Evolutionary conservation across 2,888 invertebrate species (phyloP).

Genomic region (Idaea aversata): DNA sequence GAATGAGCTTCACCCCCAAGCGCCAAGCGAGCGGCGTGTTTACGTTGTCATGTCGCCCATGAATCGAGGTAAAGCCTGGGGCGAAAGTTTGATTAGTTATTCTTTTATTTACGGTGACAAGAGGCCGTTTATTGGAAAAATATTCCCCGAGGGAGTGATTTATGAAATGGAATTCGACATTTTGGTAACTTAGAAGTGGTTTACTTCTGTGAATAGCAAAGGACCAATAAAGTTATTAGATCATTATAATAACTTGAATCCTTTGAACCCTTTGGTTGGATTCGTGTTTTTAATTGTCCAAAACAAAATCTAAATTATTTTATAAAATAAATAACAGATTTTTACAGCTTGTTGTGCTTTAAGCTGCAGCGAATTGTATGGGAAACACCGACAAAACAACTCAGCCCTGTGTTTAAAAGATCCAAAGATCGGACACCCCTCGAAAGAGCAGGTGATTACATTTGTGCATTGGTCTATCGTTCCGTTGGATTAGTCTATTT

Average conservation of each 20-base stretch:
- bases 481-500: background rate
- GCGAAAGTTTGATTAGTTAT: constrained; percentile 65
- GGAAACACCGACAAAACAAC: constrained; percentile 37
- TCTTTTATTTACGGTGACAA: constrained; percentile 56
- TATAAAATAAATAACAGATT: too few relatives aligned
- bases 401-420: constrained; percentile 48
- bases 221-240: constrained; percentile 11
- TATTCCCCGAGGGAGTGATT: constrained; percentile 3
- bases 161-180: background rate
- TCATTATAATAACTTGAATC: background rate
- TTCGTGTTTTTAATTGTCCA: constrained; percentile 8
- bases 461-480: constrained; percentile 36
- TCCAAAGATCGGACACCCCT: constrained; percentile 42
- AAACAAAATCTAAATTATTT: constrained; percentile 7
- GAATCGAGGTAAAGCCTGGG: constrained; percentile 54
- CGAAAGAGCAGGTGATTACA: constrained; percentile 62
- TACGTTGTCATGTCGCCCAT: constrained; percentile 59
- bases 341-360: constrained; percentile 7
- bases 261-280: too few relatives aligned
- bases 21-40: constrained; percentile 47
- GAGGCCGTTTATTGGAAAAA: constrained; percentile 39
- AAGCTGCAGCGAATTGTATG: constrained; percentile 10
- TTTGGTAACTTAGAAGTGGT: background rate
- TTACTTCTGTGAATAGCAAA: background rate
- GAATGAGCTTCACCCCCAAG: constrained; percentile 29